These are phyloP conservation scores for Protomyctophum bolini DNA, from an alignment of 2,113 vertebrate species.

Conservation along the genomic window DNA sequence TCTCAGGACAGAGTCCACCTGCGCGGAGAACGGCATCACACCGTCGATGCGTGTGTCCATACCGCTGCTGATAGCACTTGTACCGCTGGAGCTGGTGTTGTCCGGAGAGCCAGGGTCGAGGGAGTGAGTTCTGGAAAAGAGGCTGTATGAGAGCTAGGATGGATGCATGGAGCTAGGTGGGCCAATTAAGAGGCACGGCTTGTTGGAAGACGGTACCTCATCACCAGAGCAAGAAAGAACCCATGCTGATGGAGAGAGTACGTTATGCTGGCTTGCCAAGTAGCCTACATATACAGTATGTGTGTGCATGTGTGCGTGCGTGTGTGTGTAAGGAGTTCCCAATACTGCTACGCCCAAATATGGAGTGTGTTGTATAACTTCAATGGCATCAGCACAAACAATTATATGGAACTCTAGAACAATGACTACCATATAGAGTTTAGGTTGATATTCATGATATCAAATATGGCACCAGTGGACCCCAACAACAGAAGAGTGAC, in stretches of 20 bases:
- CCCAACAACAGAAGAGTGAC: too few relatives aligned
- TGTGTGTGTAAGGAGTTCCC: too few relatives aligned
- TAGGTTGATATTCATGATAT: too few relatives aligned
- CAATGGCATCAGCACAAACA: too few relatives aligned
- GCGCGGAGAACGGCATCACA: conserved; percentile 29
- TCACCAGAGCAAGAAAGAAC: conserved; percentile 38
- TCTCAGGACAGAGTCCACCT: conserved; percentile 59
- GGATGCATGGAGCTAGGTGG: conserved; percentile 46
- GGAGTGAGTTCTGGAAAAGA: conserved; percentile 59
- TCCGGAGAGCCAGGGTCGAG: conserved; percentile 61
- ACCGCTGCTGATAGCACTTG: conserved; percentile 26
- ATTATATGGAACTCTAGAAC: too few relatives aligned
- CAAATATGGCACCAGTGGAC: too few relatives aligned
- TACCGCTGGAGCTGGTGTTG: conserved; percentile 48
- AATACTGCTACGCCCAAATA: too few relatives aligned
- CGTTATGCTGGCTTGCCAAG: too few relatives aligned
- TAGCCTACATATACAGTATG: too few relatives aligned
- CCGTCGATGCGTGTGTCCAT: not conserved
- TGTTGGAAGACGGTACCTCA: conserved; percentile 56
- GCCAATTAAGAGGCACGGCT: conserved; percentile 46
- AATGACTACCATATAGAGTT: too few relatives aligned
- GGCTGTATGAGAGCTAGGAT: conserved; percentile 60
- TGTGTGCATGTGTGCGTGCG: too few relatives aligned
- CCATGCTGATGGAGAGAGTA: conserved; percentile 10
- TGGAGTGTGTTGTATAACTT: too few relatives aligned